Base-by-base conservation (phyloP, 2,888 invertebrate species). In the Philhelius pedissequus region DNA sequence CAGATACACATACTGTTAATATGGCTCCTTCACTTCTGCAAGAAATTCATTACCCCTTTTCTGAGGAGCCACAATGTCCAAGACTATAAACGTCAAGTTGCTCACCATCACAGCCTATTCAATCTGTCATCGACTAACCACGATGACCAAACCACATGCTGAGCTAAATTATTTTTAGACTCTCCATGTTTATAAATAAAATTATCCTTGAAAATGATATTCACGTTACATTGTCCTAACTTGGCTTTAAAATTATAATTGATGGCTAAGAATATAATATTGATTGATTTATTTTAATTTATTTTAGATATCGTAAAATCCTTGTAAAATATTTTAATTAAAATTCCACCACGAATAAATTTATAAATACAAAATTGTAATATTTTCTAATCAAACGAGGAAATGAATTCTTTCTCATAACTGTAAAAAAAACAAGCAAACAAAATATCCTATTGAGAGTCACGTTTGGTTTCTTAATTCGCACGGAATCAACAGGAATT, bases 381-480 rank as follows among this genome's bases (percentile, higher is more conserved):
- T 43, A 66, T 70, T 70, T 38, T 56, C 50, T 56, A 56, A 75
- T 66, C 76, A 25, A 50, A n/a, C 62, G 30, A 58, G 48, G 20
- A 18, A 25, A 64, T 32, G 27, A 48, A 30, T 54, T 62, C 45
- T 45, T 73, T 60, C 43, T 60, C 30, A 38, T 69, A 52, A 62
- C 35, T 60, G 43, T 13, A 20, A 4, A 30, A 22, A 35, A 25
- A 8, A 48, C 6, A 40, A 15, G 15, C n/a, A 40, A 1, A 32
- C 50, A 52, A 40, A 40, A 40, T 13, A 13, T 40, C 15, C 40
- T 40, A 0, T 40, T 40, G 38, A 32, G n/a, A 82, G 81, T 82
- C 81, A 82, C 81, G 81, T 68, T 82, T 71, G 35, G 43, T 58
- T 73, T 25, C 45, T 60, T 66, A 60, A 76, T 77, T 70, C 45